Percentiles rank a stretch among this genome's conserved stretches.
Evolutionary conservation across 2,888 invertebrate species (phyloP).

Genomic region (Ceriagrion tenellum): DNA sequence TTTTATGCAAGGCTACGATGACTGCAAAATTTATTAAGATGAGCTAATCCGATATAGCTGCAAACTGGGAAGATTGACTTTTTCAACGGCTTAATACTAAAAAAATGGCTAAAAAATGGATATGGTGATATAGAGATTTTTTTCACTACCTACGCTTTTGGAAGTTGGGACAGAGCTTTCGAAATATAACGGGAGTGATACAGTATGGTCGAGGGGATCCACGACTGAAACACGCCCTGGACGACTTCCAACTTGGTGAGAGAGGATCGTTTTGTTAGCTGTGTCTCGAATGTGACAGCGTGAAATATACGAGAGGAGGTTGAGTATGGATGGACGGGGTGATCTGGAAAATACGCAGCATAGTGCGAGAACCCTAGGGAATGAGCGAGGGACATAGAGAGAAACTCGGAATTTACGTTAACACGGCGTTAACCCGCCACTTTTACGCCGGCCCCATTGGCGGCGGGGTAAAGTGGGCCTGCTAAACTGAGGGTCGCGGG

Average conservation of each 20-base stretch:
- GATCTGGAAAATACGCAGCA: constrained; percentile 29
- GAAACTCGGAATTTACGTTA: no score
- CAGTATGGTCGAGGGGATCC: neutral
- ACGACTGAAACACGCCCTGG: constrained; percentile 31
- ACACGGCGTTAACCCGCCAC: no score
- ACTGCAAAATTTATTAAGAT: no score
- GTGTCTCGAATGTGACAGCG: constrained; percentile 23
- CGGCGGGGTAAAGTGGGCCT: no score
- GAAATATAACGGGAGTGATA: constrained; percentile 32
- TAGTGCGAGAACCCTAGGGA: neutral
- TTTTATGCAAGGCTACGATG: no score
- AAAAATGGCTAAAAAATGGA: no score
- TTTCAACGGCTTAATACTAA: no score
- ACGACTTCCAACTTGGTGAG: constrained; percentile 39
- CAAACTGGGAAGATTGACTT: no score
- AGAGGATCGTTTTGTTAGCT: constrained; percentile 48
- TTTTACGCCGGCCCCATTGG: no score
- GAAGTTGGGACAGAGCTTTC: neutral
- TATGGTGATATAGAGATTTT: no score
- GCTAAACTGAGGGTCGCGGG: no score
- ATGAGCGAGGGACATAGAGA: neutral
- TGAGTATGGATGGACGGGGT: neutral
- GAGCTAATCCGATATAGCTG: no score
- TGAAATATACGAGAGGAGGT: neutral
- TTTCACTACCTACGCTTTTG: neutral